Base-by-base conservation (phyloP, 1,140 invertebrate genomes). In the Drosophila saltans region DNA sequence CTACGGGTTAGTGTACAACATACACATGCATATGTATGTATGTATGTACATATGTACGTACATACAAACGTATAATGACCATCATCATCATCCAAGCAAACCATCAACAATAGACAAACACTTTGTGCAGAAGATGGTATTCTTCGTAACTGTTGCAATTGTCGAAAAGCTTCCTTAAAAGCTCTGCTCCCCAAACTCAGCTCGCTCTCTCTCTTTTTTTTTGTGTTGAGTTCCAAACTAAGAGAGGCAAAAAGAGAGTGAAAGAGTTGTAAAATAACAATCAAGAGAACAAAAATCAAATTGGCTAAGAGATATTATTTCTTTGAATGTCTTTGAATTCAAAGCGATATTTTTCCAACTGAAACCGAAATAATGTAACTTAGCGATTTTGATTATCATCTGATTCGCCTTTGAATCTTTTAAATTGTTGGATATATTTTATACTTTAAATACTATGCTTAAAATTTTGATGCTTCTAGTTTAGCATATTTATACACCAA, bases 111-210 rank as follows among this genome's bases (percentile, higher is more conserved):
- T 52, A 52, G 45, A 52, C 45, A 52, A 52, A 7, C 45, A 52
- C 45, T 52, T 52, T 52, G 9, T 52, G 45, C 45, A 52, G 45
- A 52, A 52, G 45, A 52, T 52, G 45, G 45, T 52, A 9, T 52
- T 52, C 45, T 52, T 52, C 21, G 45, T 52, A 52, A 52, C 45
- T 52, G 45, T 52, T 52, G 45, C 45, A 52, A 52, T 52, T 52
- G 45, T 52, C 45, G 9, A 52, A 52, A 48, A 52, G 45, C 45
- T 52, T 52, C 10, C 1, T 3, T 5, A 26, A 52, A 52, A 52
- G 45, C 45, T 52, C 10, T 52, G 45, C 8, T 21, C 3, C 45
- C 45, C 45, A 48, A 16, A 21, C 8, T 9, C 21, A 8, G 45
- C 45, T 24, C 45, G 8, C 45, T 52, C 45, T 52, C 16, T 16